These are phyloP conservation scores for Taenioides sp. DNA, from an alignment of 2,797 vertebrate genomes.

Conservation along the genomic window DNA sequence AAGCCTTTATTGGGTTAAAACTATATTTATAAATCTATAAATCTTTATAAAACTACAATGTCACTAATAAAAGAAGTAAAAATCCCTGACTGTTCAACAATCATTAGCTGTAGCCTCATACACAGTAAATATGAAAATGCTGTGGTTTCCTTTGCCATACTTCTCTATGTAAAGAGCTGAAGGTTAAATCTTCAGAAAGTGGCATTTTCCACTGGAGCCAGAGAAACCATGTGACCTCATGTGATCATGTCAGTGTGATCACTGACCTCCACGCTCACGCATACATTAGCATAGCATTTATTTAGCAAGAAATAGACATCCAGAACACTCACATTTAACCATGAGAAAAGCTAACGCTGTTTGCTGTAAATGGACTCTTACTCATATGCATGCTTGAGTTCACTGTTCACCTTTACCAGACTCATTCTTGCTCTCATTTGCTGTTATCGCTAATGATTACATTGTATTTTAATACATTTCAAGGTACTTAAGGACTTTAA, in stretches of 20 bases:
- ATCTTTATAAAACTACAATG: too few species aligned
- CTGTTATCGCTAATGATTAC: background rate
- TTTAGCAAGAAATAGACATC: background rate
- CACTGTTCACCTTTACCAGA: background rate
- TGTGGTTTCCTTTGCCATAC: background rate
- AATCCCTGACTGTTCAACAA: too few species aligned
- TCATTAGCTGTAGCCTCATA: too few species aligned
- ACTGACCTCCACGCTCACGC: background rate
- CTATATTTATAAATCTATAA: too few species aligned
- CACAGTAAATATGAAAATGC: too few species aligned
- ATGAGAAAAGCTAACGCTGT: background rate
- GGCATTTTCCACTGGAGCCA: background rate
- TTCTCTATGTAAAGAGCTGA: too few species aligned
- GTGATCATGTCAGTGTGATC: background rate
- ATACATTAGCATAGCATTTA: background rate
- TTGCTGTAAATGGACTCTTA: background rate
- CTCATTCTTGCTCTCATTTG: background rate
- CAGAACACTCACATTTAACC: background rate
- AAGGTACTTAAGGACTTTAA: too few species aligned
- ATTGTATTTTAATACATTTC: background rate
- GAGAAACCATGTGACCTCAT: background rate
- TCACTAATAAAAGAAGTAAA: too few species aligned
- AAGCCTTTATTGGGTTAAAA: too few species aligned
- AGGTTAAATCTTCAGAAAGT: too few species aligned
- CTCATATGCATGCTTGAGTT: background rate